phyloP scores from a whole-genome alignment of 2,797 vertebrate species.

The Tolypeutes matacus region DNA sequence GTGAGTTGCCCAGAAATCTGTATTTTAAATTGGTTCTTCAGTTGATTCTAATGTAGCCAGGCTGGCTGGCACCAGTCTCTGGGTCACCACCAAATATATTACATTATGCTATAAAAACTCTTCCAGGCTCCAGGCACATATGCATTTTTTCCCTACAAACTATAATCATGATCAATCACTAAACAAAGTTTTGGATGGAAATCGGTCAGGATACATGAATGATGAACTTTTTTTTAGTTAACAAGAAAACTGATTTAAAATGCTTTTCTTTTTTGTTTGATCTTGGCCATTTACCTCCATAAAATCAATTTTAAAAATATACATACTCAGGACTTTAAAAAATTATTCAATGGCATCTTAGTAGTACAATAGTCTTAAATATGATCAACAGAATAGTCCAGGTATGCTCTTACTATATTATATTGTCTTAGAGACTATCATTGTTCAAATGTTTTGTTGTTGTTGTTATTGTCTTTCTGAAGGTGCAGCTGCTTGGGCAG shows the following conservation, averaged over 20 bases:
- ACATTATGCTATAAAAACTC: not conserved
- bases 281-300: not conserved
- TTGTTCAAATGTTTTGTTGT: not conserved
- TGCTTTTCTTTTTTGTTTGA: not conserved
- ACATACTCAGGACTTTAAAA: not conserved
- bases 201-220: not conserved
- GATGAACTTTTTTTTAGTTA: conserved; percentile 42
- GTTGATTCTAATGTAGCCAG: not conserved
- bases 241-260: conserved; percentile 25
- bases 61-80: conserved; percentile 7
- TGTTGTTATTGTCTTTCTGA: not conserved
- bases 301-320: conserved; percentile 8
- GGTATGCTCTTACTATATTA: not conserved
- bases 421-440: not conserved
- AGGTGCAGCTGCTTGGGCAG: not conserved
- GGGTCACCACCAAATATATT: conserved; percentile 15
- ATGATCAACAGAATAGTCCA: not conserved
- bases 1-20: not conserved
- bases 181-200: not conserved
- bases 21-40: conserved; percentile 49
- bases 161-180: not conserved
- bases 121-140: not conserved
- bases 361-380: not conserved
- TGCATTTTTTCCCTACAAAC: not conserved
- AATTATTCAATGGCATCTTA: not conserved